Base-by-base conservation (phyloP, 2,113 vertebrate species). In the Cathartes aura region DNA sequence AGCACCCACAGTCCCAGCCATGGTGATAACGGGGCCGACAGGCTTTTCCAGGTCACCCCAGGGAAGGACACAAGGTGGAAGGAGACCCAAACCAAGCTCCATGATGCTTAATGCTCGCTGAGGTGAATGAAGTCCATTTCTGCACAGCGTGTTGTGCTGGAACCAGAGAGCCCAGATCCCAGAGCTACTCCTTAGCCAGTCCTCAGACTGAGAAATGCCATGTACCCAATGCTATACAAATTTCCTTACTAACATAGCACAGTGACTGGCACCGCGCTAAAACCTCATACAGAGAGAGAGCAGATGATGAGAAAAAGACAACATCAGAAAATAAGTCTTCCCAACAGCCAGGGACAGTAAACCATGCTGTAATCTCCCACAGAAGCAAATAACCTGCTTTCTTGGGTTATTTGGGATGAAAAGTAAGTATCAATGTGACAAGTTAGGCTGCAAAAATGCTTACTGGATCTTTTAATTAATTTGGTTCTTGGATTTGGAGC, bases 11-110 rank as follows among this genome's bases (percentile, higher is more conserved):
- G 55, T 15, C 34, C n/a, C 55, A 50, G 36, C 17, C 13, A 4
- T 3, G 5, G 26, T 4, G 8, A 2, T 16, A 79, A 58, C 1
- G 2, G 64, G 42, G 13, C 53, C 2, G 0, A 21, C 12, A 14
- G 40, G 29, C n/a, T 50, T 43, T 48, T 27, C n/a, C 42, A 50
- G 64, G 48, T 16, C 58, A 34, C 12, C 36, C 22, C 3, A 1
- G 11, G 32, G 52, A 42, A 63, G 56, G 40, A 52, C 34, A 9
- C 21, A 23, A 27, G 20, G 34, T 15, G 47, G 40, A 48, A 21
- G 45, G 30, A 60, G 47, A 62, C 32, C 30, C 26, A 30, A 26
- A 55, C n/a, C 1, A 4, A 50, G 64, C 12, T 50, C 56, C 32
- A 3, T 3, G 11, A 27, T 15, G n/a, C 30, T 48, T 9, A 47